Percentiles rank a stretch among this genome's conserved stretches.
These are phyloP conservation scores for Scalopus aquaticus DNA, from an alignment of 2,113 vertebrate genomes.

Conservation along the genomic window DNA sequence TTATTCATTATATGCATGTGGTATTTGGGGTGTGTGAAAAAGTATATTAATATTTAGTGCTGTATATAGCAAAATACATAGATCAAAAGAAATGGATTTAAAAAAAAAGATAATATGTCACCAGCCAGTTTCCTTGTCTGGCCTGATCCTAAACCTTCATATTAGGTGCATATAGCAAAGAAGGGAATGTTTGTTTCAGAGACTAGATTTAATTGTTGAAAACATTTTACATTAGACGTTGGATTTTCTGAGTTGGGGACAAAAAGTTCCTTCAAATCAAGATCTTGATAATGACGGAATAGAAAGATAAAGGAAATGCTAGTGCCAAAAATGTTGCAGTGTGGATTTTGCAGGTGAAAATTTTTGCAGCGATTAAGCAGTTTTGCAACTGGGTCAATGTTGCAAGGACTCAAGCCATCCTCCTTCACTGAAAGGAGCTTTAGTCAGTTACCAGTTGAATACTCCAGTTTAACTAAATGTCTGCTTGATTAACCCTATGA, in stretches of 20 bases:
- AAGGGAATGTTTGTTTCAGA: slow-evolving; percentile 31
- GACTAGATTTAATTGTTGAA: not conserved
- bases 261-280: not conserved
- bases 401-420: not conserved
- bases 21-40: slow-evolving; percentile 46
- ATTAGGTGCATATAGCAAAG: slow-evolving; percentile 20
- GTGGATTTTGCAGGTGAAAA: not conserved
- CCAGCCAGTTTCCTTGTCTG: not conserved
- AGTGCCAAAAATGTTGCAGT: not conserved
- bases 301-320: not conserved
- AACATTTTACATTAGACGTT: slow-evolving; percentile 52
- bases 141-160: not conserved
- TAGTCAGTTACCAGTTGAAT: not conserved
- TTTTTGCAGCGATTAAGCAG: not conserved
- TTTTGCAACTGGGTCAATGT: not conserved
- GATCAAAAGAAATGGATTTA: slow-evolving; percentile 4
- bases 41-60: slow-evolving; percentile 74
- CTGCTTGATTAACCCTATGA: not conserved
- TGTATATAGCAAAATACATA: slow-evolving; percentile 28
- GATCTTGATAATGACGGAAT: not conserved
- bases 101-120: not conserved
- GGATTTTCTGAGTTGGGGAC: not conserved
- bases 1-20: slow-evolving; percentile 64
- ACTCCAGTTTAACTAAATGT: not conserved
- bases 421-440: not conserved